These are phyloP conservation scores for Papilio machaon DNA, from an alignment of 1,140 invertebrate species.

Conservation along the genomic window DNA sequence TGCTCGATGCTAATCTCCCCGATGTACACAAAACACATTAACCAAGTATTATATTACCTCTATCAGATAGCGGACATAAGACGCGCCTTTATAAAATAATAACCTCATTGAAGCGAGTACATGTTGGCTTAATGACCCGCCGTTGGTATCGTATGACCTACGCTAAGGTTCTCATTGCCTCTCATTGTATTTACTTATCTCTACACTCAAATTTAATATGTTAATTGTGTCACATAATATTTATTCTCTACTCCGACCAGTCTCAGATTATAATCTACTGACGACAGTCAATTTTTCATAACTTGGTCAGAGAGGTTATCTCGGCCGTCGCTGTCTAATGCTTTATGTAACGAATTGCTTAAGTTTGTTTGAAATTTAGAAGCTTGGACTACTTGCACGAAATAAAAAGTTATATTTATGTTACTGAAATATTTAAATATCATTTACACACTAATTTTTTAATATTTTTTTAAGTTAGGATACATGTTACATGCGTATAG, in stretches of 20 bases:
- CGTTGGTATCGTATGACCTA: conserved; percentile 26
- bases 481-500: too few relatives aligned
- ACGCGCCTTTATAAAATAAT: conserved; percentile 34
- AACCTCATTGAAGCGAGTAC: conserved; percentile 7
- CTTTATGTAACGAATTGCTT: conserved; percentile 37
- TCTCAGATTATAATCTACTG: conserved; percentile 24
- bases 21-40: conserved; percentile 33
- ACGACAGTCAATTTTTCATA: conserved; percentile 38
- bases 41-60: conserved; percentile 36
- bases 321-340: conserved; percentile 23
- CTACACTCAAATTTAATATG: conserved; percentile 29
- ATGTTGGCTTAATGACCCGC: conserved; percentile 19
- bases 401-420: conserved; percentile 9
- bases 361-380: conserved; percentile 31
- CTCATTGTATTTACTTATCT: conserved; percentile 7
- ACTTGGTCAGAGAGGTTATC: conserved; percentile 38
- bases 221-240: conserved; percentile 30
- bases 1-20: conserved; percentile 28
- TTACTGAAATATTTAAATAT: not conserved
- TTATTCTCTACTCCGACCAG: not conserved
- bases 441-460: not conserved
- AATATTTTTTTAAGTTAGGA: too few relatives aligned
- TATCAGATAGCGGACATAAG: conserved; percentile 36
- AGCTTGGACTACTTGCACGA: not conserved
- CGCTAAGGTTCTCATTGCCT: not conserved